Conservation (phyloP, 2,797 vertebrate genomes). For the Gymnodraco acuticeps region DNA sequence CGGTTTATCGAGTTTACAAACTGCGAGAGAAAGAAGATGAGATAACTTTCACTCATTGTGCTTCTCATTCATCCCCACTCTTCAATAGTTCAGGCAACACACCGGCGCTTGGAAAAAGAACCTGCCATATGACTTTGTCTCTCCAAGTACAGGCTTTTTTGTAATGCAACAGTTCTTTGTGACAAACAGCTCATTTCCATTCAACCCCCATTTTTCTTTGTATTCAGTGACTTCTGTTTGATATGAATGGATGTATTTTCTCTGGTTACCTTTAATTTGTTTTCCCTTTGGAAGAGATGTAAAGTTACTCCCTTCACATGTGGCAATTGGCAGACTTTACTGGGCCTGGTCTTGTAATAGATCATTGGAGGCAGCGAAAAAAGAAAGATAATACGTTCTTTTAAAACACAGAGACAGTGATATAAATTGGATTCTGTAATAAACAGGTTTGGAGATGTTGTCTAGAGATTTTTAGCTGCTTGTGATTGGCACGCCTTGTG, state of each 20-base stretch:
- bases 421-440: background rate
- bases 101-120: constrained; percentile 38
- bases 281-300: constrained; percentile 3
- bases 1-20: constrained; percentile 61
- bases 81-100: constrained; percentile 53
- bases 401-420: background rate
- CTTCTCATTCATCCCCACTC: constrained; percentile 58
- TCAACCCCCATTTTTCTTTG: constrained; percentile 20
- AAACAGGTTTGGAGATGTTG: background rate
- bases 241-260: constrained; percentile 19
- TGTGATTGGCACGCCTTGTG: background rate
- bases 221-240: constrained; percentile 17
- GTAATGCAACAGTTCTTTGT: constrained; percentile 47
- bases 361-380: background rate
- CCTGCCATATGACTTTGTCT: constrained; percentile 50
- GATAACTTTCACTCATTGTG: constrained; percentile 64
- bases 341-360: background rate
- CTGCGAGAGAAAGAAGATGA: constrained; percentile 53
- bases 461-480: background rate
- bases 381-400: background rate
- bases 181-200: constrained; percentile 56
- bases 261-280: background rate
- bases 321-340: background rate
- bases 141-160: constrained; percentile 61
- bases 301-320: background rate